Percentiles rank a stretch among this genome's conserved stretches.
Evolutionary conservation across 1,140 invertebrate species (phyloP).

Genomic region (Panagrolaimus sp.): DNA sequence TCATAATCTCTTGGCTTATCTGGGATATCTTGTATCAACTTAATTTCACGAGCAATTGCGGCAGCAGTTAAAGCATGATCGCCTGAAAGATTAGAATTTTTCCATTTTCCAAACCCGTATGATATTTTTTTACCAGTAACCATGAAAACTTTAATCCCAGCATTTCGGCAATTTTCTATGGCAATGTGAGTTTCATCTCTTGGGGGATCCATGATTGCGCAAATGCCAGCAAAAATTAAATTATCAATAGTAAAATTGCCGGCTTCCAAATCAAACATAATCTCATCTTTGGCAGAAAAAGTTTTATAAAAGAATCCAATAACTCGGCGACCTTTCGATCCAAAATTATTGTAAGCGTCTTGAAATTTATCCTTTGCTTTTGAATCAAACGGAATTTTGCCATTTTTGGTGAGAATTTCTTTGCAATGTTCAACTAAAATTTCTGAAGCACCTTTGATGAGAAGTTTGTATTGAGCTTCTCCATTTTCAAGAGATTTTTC

Average conservation of each 20-base stretch:
- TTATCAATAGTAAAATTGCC: neutral
- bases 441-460: slow-evolving; percentile 53
- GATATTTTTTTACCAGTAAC: neutral
- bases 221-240: neutral
- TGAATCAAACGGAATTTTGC: slow-evolving; percentile 27
- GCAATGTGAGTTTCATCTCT: neutral
- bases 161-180: neutral
- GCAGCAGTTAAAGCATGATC: too few relatives aligned
- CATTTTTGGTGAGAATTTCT: slow-evolving; percentile 30
- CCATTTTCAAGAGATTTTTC: slow-evolving; percentile 19
- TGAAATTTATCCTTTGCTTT: slow-evolving; percentile 33
- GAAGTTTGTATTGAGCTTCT: slow-evolving; percentile 35
- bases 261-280: neutral
- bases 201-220: neutral
- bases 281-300: slow-evolving; percentile 30
- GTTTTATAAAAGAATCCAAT: slow-evolving; percentile 45
- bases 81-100: too few relatives aligned
- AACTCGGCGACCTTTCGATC: slow-evolving; percentile 44
- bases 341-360: slow-evolving; percentile 42
- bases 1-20: too few relatives aligned
- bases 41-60: too few relatives aligned
- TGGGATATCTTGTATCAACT: too few relatives aligned
- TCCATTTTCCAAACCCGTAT: too few relatives aligned
- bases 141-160: slow-evolving; percentile 3
- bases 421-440: slow-evolving; percentile 44